Evolutionary conservation across 2,888 invertebrate genomes (phyloP).

Genomic region (Itoplectis maculator): DNA sequence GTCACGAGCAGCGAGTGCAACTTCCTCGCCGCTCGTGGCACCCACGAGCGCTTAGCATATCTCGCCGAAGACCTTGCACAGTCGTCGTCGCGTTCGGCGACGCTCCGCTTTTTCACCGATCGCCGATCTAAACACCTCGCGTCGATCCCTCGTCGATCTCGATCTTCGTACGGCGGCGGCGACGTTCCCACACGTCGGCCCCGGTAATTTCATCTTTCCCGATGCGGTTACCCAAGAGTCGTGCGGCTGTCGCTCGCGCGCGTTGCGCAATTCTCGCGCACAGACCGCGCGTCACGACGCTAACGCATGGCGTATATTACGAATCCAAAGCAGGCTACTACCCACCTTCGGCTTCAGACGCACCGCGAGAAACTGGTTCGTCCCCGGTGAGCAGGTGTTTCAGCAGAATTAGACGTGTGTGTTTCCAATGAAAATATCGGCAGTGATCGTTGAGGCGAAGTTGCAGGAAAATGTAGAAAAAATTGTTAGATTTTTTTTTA

Average conservation of each 20-base stretch:
- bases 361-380: constrained; percentile 20
- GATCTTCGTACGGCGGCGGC: constrained; percentile 38
- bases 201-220: constrained; percentile 62
- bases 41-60: background rate
- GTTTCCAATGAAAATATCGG: background rate
- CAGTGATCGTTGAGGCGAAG: background rate
- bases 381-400: constrained; percentile 27
- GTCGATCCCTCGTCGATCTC: constrained; percentile 24
- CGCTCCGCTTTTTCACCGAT: constrained; percentile 17
- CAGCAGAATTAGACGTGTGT: background rate
- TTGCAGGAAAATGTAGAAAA: background rate
- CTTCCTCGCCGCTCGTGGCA: background rate
- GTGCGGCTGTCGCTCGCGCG: too few relatives aligned
- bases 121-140: background rate
- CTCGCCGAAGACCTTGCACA: background rate
- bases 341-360: constrained; percentile 21
- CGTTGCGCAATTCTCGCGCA: constrained; percentile 57
- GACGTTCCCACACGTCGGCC: constrained; percentile 6
- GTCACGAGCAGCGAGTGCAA: background rate
- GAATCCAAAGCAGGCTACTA: constrained; percentile 31
- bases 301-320: constrained; percentile 43
- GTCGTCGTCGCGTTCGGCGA: background rate
- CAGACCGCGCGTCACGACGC: constrained; percentile 43
- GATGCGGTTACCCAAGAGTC: constrained; percentile 59
- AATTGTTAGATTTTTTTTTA: too few relatives aligned